Percentiles rank a stretch among this genome's conserved stretches.
Evolutionary conservation across 2,113 vertebrate species (phyloP).

Genomic region (Microtus pennsylvanicus): DNA sequence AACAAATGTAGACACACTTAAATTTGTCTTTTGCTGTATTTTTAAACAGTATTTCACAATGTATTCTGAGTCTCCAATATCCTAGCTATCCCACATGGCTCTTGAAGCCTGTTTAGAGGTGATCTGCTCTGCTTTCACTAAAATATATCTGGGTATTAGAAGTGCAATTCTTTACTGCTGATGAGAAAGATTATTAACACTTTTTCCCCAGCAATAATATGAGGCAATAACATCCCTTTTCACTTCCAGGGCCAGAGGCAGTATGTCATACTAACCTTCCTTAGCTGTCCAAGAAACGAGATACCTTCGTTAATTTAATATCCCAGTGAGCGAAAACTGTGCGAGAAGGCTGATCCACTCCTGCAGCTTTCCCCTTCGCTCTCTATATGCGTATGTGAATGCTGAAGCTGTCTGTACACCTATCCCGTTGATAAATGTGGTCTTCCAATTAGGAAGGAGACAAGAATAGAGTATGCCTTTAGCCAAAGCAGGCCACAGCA

Average conservation of each 20-base stretch:
- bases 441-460: neutral
- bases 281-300: constrained; percentile 73
- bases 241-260: constrained; percentile 71
- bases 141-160: constrained; percentile 79
- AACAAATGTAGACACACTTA: neutral
- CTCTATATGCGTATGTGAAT: neutral
- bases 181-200: constrained; percentile 80
- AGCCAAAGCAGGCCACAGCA: no score
- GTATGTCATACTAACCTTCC: constrained; percentile 78
- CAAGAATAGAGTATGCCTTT: neutral
- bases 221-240: constrained; percentile 72
- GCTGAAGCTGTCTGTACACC: neutral
- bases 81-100: constrained; percentile 49
- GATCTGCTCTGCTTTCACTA: constrained; percentile 74
- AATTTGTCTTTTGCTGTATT: neutral
- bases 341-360: constrained; percentile 25
- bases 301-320: constrained; percentile 63
- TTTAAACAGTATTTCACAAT: neutral
- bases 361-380: neutral
- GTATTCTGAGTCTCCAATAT: constrained; percentile 45
- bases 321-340: constrained; percentile 52
- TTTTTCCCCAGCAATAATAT: constrained; percentile 57
- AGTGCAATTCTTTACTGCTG: constrained; percentile 71
- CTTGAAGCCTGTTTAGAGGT: constrained; percentile 68
- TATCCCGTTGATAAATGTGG: neutral